phyloP scores from a whole-genome alignment of 2,888 invertebrate species.

The Cosmia pyralina region DNA sequence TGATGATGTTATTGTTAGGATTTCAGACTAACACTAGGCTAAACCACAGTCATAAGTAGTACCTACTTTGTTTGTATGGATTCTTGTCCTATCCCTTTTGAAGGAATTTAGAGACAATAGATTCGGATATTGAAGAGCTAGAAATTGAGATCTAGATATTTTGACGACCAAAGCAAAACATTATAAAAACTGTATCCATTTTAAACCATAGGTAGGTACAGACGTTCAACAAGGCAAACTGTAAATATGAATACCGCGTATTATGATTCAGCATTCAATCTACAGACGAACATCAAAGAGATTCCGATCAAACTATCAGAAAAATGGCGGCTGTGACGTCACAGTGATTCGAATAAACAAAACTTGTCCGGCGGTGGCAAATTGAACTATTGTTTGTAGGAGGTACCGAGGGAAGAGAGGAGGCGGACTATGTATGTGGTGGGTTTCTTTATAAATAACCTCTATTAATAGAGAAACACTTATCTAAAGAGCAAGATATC shows the following conservation, averaged over 20 bases:
- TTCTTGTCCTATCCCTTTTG: not conserved
- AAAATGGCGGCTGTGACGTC: conserved; percentile 56
- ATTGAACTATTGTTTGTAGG: conserved; percentile 42
- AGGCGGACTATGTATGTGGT: conserved; percentile 12
- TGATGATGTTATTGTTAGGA: conserved; percentile 4
- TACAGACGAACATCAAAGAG: conserved; percentile 54
- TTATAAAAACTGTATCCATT: not conserved
- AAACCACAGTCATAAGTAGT: not conserved
- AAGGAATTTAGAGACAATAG: not conserved
- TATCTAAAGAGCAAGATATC: not conserved
- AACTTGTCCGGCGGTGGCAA: conserved; percentile 51
- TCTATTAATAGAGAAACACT: too few relatives aligned
- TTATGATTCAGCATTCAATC: conserved; percentile 37
- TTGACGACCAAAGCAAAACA: not conserved
- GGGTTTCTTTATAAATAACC: too few relatives aligned
- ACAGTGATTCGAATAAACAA: conserved; percentile 56
- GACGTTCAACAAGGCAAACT: conserved; percentile 15
- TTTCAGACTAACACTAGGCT: conserved; percentile 8
- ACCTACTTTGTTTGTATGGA: not conserved
- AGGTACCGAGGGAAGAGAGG: conserved; percentile 21
- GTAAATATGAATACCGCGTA: conserved; percentile 26
- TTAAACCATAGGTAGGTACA: not conserved
- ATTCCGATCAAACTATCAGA: conserved; percentile 59
- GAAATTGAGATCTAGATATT: not conserved
- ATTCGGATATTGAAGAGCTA: not conserved